Evolutionary conservation across 2,797 vertebrate species (phyloP), one percentile per base, ranked within the genome.

Genomic region (Aulostomus chinensis): DNA sequence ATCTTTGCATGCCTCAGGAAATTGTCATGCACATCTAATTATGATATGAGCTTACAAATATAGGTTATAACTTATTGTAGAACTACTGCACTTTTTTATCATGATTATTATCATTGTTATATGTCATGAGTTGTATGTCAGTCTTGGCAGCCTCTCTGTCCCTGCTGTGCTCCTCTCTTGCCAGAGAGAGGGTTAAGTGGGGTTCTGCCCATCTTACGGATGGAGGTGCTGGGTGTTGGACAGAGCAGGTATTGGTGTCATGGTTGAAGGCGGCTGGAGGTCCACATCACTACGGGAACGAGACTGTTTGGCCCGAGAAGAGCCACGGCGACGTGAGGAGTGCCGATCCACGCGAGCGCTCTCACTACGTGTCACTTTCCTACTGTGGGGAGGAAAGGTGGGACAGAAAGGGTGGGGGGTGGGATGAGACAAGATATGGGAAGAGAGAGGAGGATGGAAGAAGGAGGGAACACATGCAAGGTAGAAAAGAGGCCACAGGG

Each of bases 221-320:
- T 68, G 76, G 72, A 68, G 57, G 68, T 78, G 77, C 49, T 81
- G 83, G 70, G 85, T 83, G 55, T 67, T 78, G 81, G 89, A 83
- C 39, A 79, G 76, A 73, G 63, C 14, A 58, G 86, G 78, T 62
- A 90, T 57, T 76, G 89, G 76, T 47, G 90, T 67, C 13, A 57
- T 71, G 67, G 82, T 50, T 13, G 88, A 83, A 14, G 43, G 93
- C 72, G 55, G 92, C 89, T 94, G 93, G 67, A 94, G 92, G 86
- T 97, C 94, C 90, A 97, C 94, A 29, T 96, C 94, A 9, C 95
- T 97, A 83, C 94, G 92, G 82, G 95, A 96, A 53, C 95, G 92
- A 3, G 89, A 93, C 89, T 95, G 92, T 89, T 93, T 94, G 89
- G 78, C 89, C 82, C 92, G 82, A 62, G 93, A 90, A 48, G 93